Percentiles rank a stretch among this genome's conserved stretches.
phyloP scores from a whole-genome alignment of 2,888 invertebrate species.

The Heliconius hortense region DNA sequence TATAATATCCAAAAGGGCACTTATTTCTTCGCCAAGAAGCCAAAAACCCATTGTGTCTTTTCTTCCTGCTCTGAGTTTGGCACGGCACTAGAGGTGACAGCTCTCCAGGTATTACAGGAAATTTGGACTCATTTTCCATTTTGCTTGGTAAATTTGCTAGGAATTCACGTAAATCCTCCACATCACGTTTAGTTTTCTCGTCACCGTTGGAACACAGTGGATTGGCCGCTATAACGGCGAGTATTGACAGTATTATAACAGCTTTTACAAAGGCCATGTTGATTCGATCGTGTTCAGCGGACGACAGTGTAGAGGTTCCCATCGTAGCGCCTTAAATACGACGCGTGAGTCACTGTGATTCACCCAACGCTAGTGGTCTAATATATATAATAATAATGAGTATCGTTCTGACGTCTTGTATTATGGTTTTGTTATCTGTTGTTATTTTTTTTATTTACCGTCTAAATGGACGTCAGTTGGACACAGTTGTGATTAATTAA shows the following conservation, averaged over 20 bases:
- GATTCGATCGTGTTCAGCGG: background rate
- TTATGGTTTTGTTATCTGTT: constrained; percentile 4
- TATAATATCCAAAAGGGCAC: background rate
- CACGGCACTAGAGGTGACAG: constrained; percentile 47
- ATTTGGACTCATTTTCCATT: constrained; percentile 26
- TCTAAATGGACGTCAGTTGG: constrained; percentile 8
- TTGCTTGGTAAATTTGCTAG: constrained; percentile 26
- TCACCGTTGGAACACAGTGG: constrained; percentile 7
- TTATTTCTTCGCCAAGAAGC: constrained; percentile 15
- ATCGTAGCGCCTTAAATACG: constrained; percentile 27
- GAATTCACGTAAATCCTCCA: constrained; percentile 19
- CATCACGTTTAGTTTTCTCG: constrained; percentile 16
- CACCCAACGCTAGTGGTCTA: constrained; percentile 20
- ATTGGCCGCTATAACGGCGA: constrained; percentile 3
- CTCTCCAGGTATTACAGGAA: constrained; percentile 45
- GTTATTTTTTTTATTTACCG: background rate
- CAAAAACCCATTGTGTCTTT: constrained; percentile 26
- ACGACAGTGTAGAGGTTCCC: constrained; percentile 15
- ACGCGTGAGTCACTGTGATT: constrained; percentile 27
- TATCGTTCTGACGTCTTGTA: constrained; percentile 26
- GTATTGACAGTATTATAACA: background rate
- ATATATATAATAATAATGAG: constrained; percentile 5
- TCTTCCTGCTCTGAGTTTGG: constrained; percentile 44
- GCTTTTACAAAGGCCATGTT: constrained; percentile 25
- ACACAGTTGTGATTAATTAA: background rate